phyloP scores from a whole-genome alignment of 1,140 invertebrate genomes.

The Dolichoris vasculosae region DNA sequence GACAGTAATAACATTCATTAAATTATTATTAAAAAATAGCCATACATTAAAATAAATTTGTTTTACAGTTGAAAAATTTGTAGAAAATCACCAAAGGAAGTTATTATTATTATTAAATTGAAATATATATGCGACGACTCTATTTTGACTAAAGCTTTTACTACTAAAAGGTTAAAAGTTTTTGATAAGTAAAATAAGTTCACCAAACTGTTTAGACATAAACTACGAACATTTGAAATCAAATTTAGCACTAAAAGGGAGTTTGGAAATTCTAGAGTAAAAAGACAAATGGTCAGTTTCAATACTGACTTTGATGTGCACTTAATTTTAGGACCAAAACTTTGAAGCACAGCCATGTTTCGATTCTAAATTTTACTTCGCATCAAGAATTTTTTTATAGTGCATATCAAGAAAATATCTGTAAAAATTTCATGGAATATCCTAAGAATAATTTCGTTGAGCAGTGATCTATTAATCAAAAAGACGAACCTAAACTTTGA shows the following conservation, averaged over 20 bases:
- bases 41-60: no score
- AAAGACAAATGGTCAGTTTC: slow-evolving; percentile 8
- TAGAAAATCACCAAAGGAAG: not conserved
- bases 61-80: no score
- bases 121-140: not conserved
- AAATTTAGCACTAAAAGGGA: not conserved
- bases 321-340: slow-evolving; percentile 4
- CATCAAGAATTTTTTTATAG: not conserved
- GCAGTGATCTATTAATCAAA: no score
- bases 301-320: not conserved
- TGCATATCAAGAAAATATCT: not conserved
- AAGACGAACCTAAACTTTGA: not conserved
- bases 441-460: no score
- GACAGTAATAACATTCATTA: not conserved
- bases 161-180: not conserved
- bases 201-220: not conserved
- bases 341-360: not conserved
- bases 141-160: not conserved
- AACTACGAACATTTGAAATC: not conserved
- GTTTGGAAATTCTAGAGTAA: not conserved
- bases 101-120: not conserved
- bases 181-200: slow-evolving; percentile 14
- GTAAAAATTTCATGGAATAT: no score
- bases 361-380: not conserved
- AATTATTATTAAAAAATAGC: not conserved